Evolutionary conservation across 2,113 vertebrate genomes (phyloP), one percentile per base, ranked within the genome.

Genomic region (Notechis scutatus): DNA sequence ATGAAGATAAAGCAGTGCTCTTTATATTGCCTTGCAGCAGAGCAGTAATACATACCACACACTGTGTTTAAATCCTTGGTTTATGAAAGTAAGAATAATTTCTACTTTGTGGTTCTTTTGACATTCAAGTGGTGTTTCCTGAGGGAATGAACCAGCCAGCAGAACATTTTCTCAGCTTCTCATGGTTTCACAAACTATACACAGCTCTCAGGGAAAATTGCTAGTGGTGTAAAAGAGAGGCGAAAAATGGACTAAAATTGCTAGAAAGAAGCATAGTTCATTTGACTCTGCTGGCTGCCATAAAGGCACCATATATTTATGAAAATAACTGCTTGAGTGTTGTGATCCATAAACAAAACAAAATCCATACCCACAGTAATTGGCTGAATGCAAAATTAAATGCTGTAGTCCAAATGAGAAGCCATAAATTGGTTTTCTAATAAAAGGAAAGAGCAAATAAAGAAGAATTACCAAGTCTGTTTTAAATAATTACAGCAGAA

Each of bases 1-100:
- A 93, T 94, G 94, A 96, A 97, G 94, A 95, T 93, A 97, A 97
- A 98, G 86, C 94, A 95, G 94, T 92, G 90, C 94, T 95, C 52
- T 96, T 96, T 96, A 95, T 93, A 91, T 94, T 95, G 95, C 91
- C 92, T 93, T 95, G 87, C 90, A 90, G 94, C 93, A 69, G 56
- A 95, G 93, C 89, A 93, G 92, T 94, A 95, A 96, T 94, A 96
- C 42, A 89, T 81, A 94, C 94, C 92, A 90, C 93, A 96, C 34
- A 92, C 87, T 96, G 90, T 93, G 94, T 92, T 95, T 90, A 94
- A 95, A 94, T 95, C 90, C 54, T 4, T 88, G 90, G 85, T 57
- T 96, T 97, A 95, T 95, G 92, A 96, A 97, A 97, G 92, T 92
- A 91, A 9, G 2, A 50, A 93, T 85, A 94, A 88, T 95, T 94